Evolutionary conservation across 2,888 invertebrate genomes (phyloP).

Genomic region (Drosophila histrio): DNA sequence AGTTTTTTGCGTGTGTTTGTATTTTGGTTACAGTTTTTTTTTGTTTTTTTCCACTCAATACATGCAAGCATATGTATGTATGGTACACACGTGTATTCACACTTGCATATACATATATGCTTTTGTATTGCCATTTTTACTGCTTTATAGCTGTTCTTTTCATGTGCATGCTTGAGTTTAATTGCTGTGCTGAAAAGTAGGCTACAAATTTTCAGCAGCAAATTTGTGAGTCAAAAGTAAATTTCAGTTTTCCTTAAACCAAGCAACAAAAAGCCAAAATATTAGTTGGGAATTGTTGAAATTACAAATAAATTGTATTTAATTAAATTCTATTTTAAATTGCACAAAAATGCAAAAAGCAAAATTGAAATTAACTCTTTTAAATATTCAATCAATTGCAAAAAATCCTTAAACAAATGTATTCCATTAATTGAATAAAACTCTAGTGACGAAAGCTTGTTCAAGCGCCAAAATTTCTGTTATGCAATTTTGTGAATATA

Average conservation of each 20-base stretch:
- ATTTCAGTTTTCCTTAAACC: too few species aligned
- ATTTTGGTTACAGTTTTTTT: slow-evolving; percentile 50
- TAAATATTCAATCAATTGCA: too few species aligned
- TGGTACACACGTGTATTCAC: slow-evolving; percentile 1
- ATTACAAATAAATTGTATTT: too few species aligned
- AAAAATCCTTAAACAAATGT: too few species aligned
- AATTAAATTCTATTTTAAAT: background rate
- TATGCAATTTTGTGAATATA: too few species aligned
- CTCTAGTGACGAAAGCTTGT: too few species aligned
- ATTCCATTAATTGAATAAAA: too few species aligned
- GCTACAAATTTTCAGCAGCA: slow-evolving; percentile 48
- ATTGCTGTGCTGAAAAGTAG: slow-evolving; percentile 56
- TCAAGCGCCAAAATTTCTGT: too few species aligned
- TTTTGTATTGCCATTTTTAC: slow-evolving; percentile 54
- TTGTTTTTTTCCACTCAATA: slow-evolving; percentile 17
- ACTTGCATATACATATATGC: slow-evolving; percentile 10
- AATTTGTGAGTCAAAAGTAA: too few species aligned
- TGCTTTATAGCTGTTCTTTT: slow-evolving; percentile 46
- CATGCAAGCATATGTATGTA: slow-evolving; percentile 1
- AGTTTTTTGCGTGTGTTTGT: slow-evolving; percentile 55
- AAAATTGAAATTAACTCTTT: background rate
- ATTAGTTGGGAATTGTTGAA: too few species aligned
- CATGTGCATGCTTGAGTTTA: slow-evolving; percentile 39
- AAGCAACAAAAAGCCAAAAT: too few species aligned
- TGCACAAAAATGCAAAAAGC: background rate